Evolutionary conservation across 2,113 vertebrate species (phyloP).

Genomic region (Emydura subglobosa): DNA sequence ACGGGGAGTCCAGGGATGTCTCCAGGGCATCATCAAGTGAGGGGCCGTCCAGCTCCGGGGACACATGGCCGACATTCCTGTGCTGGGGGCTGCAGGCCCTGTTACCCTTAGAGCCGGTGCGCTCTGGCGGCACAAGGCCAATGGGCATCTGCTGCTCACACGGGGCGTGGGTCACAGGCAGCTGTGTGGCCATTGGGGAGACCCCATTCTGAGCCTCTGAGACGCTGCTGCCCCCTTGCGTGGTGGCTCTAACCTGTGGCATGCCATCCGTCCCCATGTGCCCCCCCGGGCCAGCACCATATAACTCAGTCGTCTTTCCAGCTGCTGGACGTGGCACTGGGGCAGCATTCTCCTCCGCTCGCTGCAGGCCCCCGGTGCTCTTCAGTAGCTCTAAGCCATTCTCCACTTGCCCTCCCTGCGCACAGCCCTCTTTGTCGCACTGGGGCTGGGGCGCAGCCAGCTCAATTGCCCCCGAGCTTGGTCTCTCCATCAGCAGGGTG

Average conservation of each 20-base stretch:
- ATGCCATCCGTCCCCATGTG: not conserved
- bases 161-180: not conserved
- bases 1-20: not conserved
- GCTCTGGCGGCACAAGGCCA: not conserved
- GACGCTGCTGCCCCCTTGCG: not conserved
- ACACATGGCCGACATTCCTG: not conserved
- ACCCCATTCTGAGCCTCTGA: not conserved
- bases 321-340: not conserved
- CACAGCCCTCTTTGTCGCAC: not conserved
- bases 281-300: not conserved
- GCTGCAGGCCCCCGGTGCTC: not conserved
- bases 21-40: not conserved
- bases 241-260: not conserved
- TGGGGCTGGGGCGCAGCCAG: not conserved
- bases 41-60: not conserved
- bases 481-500: not conserved
- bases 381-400: not conserved
- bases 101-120: not conserved
- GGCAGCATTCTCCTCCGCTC: not conserved
- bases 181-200: too few relatives aligned
- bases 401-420: not conserved
- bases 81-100: not conserved
- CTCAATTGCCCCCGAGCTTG: not conserved
- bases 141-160: not conserved
- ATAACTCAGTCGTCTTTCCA: not conserved